Base-by-base conservation (phyloP, 2,113 vertebrate species). In the Nanorana parkeri region DNA sequence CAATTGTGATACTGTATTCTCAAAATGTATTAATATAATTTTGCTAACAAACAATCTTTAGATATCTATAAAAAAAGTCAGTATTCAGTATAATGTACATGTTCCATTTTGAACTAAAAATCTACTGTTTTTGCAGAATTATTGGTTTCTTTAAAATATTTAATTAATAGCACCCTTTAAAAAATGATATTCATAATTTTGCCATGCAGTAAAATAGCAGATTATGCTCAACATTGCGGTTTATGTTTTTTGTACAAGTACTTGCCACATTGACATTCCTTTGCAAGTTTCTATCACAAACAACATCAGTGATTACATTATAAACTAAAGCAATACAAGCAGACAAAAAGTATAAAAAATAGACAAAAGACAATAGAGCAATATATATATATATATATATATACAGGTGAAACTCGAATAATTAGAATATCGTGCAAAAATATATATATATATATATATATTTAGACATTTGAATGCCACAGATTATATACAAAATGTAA, bases 201-300 rank as follows among this genome's bases (percentile, higher is more conserved):
- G 61, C 64, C 80, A 83, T 83, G 80, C 80, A 83, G 16, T 23
- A 74, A 74, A 36, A 74, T 21, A 72, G 72, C 23, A 81, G 41
- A 81, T 28, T 73, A 74, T 81, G 24, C 32, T 66, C 58, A 83
- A 76, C 68, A 83, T 83, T 83, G 60, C 60, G 64, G 64, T 68
- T 83, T 83, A 75, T 74, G 51, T 73, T 4, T 65, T 74, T 74
- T 81, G 6, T 47, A 65, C 28, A 29, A 66, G 13, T 28, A 65
- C 16, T 19, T 36, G 20, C 32, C 54, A 68, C 16, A 68, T 55
- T 36, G 1, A 61, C 19, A 60, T 17, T 75, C 3, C 21, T 29
- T 75, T 36, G 24, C 55, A 56, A 28, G 7, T 61, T 75, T 61
- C 2, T 61, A n/a, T 47, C 41, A 13, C 41, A 47, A 47, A 47